Evolutionary conservation across 2,113 vertebrate genomes (phyloP), one percentile per base, ranked within the genome.

Genomic region (Aptenodytes patagonicus): DNA sequence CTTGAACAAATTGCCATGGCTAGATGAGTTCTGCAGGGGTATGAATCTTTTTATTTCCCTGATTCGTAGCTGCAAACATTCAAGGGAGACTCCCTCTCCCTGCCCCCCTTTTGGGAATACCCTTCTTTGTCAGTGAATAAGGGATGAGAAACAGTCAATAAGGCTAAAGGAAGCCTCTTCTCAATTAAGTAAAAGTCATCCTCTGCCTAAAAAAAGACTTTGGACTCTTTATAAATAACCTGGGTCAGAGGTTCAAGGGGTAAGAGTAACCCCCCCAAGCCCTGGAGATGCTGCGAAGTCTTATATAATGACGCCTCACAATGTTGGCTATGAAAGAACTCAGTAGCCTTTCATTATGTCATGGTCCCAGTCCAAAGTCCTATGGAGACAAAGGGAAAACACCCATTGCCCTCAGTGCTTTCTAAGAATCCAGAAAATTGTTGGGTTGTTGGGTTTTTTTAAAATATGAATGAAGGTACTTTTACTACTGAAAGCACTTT

Each of bases 401-500:
- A 64, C 29, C 26, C 69, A 78, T 29, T 78, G 60, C 87, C 88
- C 75, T 71, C 25, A 62, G 55, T 25, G 60, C 60, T 91, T 89
- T 81, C 21, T 29, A 72, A 58, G 66, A 93, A 89, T 49, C 44
- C 65, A 87, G 44, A 42, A 84, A 91, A 91, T 21, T 61, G 38
- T 78, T 91, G 40, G 49, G 58, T 66, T 72, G 65, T 20, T 69
- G 21, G 2, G 1, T 11, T 71, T 82, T 82, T 93, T 96, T 94
- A 0, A 87, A 97, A 95, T 95, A 97, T 96, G 86, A 91, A 95
- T 92, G 91, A 97, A 90, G 83, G 69, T 87, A 72, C 94, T 91
- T 96, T 93, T 91, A 92, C 94, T 89, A 94, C 89, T 76, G 77
- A 97, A 94, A 95, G 89, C 89, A 82, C 80, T 89, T 91, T 89